These are phyloP conservation scores for Harmothoe impar DNA, from an alignment of 2,888 invertebrate species.

Conservation along the genomic window DNA sequence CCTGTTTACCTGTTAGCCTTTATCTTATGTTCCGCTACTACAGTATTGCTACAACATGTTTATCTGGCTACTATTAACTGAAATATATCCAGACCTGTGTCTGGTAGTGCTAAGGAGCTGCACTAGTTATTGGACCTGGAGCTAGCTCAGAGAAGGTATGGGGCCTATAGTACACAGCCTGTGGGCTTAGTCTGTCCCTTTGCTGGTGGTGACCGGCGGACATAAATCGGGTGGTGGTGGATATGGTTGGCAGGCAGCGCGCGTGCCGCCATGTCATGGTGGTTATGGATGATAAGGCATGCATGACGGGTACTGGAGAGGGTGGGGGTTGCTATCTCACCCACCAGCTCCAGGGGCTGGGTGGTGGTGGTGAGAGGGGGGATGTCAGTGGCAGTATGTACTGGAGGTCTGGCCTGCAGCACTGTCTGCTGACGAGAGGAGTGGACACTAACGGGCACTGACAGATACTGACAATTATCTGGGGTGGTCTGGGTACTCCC, in stretches of 20 bases:
- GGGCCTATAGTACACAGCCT: too few relatives aligned
- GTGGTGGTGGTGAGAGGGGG: not conserved
- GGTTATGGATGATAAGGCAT: constrained; percentile 48
- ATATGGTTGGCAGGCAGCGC: constrained; percentile 1
- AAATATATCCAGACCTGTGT: too few relatives aligned
- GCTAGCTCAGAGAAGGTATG: too few relatives aligned
- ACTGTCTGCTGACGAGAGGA: not conserved
- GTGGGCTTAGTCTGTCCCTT: too few relatives aligned
- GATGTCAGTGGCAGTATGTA: not conserved
- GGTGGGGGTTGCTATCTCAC: constrained; percentile 2
- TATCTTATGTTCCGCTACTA: too few relatives aligned
- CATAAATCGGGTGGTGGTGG: not conserved
- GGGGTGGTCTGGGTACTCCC: not conserved
- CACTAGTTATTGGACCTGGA: too few relatives aligned
- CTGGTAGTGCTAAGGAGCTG: too few relatives aligned
- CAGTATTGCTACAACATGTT: too few relatives aligned
- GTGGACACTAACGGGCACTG: not conserved
- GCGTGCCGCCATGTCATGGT: constrained; percentile 32
- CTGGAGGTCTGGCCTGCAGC: not conserved
- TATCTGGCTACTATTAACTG: too few relatives aligned
- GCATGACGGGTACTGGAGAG: constrained; percentile 9
- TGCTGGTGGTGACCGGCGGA: not conserved
- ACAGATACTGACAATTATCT: constrained; percentile 10
- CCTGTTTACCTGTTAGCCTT: too few relatives aligned
- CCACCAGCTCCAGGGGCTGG: not conserved